phyloP scores from a whole-genome alignment of 2,888 invertebrate genomes.

The Tenthredo livida region DNA sequence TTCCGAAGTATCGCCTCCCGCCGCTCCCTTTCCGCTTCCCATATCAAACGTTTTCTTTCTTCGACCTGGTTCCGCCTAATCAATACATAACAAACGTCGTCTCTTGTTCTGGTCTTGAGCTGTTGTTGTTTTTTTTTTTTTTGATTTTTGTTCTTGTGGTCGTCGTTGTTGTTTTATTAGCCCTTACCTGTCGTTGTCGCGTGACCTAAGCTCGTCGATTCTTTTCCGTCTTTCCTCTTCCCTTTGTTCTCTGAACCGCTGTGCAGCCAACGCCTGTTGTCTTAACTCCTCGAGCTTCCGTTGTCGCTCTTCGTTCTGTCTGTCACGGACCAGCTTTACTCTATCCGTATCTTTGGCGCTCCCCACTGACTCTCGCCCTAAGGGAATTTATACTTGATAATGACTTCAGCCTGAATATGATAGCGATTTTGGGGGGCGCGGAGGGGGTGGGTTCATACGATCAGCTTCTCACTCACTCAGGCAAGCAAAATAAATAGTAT shows the following conservation, averaged over 20 bases:
- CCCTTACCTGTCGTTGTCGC: slow-evolving; percentile 85
- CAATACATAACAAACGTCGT: background rate
- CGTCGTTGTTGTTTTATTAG: background rate
- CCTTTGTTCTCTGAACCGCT: slow-evolving; percentile 93
- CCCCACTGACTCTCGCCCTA: slow-evolving; percentile 75
- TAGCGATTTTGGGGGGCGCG: too few species aligned
- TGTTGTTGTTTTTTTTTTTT: background rate
- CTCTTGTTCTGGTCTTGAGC: background rate
- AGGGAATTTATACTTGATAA: background rate
- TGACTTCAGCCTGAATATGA: background rate
- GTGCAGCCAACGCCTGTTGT: slow-evolving; percentile 93
- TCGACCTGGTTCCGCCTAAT: slow-evolving; percentile 84
- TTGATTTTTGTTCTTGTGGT: background rate
- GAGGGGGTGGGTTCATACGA: background rate
- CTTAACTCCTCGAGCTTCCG: slow-evolving; percentile 93
- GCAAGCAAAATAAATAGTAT: slow-evolving; percentile 10
- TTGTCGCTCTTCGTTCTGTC: slow-evolving; percentile 94
- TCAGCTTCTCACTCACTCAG: background rate
- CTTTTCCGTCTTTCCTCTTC: slow-evolving; percentile 91
- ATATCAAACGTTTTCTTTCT: slow-evolving; percentile 93
- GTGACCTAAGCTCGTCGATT: slow-evolving; percentile 89
- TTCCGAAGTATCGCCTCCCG: slow-evolving; percentile 92
- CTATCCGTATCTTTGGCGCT: slow-evolving; percentile 75
- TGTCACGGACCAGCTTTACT: slow-evolving; percentile 86
- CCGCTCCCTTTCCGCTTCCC: slow-evolving; percentile 93